These are phyloP conservation scores for Takifugu ocellatus DNA, from an alignment of 2,797 vertebrate species.

Conservation along the genomic window DNA sequence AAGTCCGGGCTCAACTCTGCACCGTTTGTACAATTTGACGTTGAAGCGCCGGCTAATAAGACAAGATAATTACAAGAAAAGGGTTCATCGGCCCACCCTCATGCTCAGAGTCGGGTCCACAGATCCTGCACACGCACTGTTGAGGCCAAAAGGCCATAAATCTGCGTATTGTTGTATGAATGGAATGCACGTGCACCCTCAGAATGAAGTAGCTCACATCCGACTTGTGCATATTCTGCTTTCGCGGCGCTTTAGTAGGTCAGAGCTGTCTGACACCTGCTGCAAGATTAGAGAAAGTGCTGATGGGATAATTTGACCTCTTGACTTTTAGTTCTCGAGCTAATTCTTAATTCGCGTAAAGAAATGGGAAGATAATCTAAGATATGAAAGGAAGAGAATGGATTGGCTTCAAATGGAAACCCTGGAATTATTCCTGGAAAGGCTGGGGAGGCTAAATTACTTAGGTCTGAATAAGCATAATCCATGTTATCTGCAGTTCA, in stretches of 20 bases:
- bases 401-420: slow-evolving; percentile 33
- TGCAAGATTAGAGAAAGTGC: slow-evolving; percentile 25
- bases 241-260: slow-evolving; percentile 17
- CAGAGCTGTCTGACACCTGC: slow-evolving; percentile 6
- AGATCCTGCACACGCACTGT: slow-evolving; percentile 6
- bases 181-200: slow-evolving; percentile 1
- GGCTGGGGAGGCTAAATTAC: slow-evolving; percentile 31
- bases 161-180: background rate
- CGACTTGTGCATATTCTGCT: slow-evolving; percentile 2
- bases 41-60: slow-evolving; percentile 15
- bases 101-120: slow-evolving; percentile 16
- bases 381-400: slow-evolving; percentile 31
- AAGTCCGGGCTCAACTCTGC: background rate
- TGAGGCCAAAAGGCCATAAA: slow-evolving; percentile 6
- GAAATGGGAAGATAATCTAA: slow-evolving; percentile 33
- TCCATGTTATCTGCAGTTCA: slow-evolving; percentile 62
- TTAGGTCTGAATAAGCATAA: slow-evolving; percentile 40
- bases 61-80: slow-evolving; percentile 25
- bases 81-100: slow-evolving; percentile 6
- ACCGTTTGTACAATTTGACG: slow-evolving; percentile 3
- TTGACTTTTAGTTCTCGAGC: slow-evolving; percentile 35
- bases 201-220: slow-evolving; percentile 2
- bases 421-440: slow-evolving; percentile 37
- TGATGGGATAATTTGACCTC: slow-evolving; percentile 37
- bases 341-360: slow-evolving; percentile 32